phyloP scores from a whole-genome alignment of 1,140 invertebrate genomes.

The Mya arenaria region DNA sequence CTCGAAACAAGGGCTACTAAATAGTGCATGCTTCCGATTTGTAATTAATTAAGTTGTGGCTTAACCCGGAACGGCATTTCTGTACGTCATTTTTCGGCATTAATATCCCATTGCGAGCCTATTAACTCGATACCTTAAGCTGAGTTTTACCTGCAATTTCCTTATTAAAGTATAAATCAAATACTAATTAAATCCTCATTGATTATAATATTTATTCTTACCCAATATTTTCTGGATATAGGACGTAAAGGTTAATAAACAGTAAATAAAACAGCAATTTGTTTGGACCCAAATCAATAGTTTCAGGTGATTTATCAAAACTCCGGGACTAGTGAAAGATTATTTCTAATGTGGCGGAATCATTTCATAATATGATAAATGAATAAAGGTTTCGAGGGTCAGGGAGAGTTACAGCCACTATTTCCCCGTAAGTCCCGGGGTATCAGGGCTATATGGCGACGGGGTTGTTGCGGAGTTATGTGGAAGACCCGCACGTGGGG shows the following conservation, averaged over 20 bases:
- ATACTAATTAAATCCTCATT: conserved; percentile 51
- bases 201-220: conserved; percentile 39
- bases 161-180: conserved; percentile 57
- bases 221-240: neutral
- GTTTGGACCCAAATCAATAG: conserved; percentile 31
- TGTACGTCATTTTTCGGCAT: neutral
- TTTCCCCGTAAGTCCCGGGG: conserved; percentile 21
- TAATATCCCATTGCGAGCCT: neutral
- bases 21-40: no score
- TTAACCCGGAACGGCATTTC: no score
- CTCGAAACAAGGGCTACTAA: no score
- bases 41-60: no score
- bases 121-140: neutral
- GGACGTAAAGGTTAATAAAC: conserved; percentile 34
- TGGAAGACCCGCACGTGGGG: no score
- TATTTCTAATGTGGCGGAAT: conserved; percentile 17
- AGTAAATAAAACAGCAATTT: conserved; percentile 58
- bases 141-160: conserved; percentile 3
- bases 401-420: conserved; percentile 22
- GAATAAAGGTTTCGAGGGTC: conserved; percentile 15
- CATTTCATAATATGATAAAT: conserved; percentile 54
- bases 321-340: conserved; percentile 20
- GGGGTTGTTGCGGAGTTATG: neutral
- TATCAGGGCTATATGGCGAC: neutral
- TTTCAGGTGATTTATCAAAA: conserved; percentile 17